phyloP scores from a whole-genome alignment of 2,888 invertebrate genomes.

The Polydrusus cervinus region DNA sequence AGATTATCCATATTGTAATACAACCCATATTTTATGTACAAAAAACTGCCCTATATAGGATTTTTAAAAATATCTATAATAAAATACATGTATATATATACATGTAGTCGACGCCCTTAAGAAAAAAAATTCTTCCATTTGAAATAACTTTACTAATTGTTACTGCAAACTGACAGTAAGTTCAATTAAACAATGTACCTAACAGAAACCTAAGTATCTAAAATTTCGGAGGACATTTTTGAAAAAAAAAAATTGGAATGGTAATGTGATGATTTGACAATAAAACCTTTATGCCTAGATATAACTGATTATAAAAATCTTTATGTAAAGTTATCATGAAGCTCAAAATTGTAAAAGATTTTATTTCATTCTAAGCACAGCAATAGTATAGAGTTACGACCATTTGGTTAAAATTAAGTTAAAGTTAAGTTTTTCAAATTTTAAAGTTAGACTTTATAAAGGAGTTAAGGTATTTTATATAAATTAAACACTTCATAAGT shows the following conservation, averaged over 20 bases:
- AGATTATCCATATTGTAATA: no score
- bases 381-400: neutral
- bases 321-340: conserved; percentile 3
- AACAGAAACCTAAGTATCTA: conserved; percentile 19
- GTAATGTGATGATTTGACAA: conserved; percentile 37
- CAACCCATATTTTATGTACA: no score
- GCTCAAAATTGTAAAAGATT: conserved; percentile 20
- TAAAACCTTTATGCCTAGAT: conserved; percentile 29
- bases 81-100: no score
- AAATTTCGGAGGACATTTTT: conserved; percentile 7
- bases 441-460: no score
- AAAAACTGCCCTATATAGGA: no score
- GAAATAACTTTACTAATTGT: conserved; percentile 14
- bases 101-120: no score
- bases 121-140: neutral
- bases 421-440: neutral
- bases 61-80: no score
- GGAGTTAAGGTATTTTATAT: no score
- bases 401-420: no score
- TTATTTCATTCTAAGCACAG: conserved; percentile 2
- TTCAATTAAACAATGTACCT: conserved; percentile 31
- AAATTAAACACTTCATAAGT: no score
- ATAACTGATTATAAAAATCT: conserved; percentile 24
- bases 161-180: conserved; percentile 26
- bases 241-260: conserved; percentile 25